Percentiles rank a stretch among this genome's conserved stretches.
Evolutionary conservation across 2,888 invertebrate species (phyloP).

Genomic region (Junonia oenone): DNA sequence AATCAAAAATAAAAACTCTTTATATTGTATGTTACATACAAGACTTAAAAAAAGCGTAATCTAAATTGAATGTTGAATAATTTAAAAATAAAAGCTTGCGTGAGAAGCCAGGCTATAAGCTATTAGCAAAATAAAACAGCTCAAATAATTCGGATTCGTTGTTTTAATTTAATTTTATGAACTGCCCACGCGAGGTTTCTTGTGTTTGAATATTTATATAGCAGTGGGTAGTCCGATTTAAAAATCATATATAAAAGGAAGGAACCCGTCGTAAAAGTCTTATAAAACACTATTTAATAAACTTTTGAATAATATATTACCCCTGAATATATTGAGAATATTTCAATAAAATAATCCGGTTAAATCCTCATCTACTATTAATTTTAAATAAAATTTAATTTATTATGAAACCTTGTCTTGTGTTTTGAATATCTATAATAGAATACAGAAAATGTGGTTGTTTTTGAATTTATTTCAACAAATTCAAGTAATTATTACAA

Average conservation of each 20-base stretch:
- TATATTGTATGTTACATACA: too few species aligned
- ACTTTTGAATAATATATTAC: background rate
- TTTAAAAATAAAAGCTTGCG: background rate
- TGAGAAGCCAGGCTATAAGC: background rate
- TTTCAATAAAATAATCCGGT: background rate
- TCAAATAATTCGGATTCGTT: background rate
- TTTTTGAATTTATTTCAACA: too few species aligned
- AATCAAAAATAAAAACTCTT: too few species aligned
- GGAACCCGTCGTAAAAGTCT: slow-evolving; percentile 3
- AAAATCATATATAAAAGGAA: slow-evolving; percentile 15
- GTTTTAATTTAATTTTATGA: slow-evolving; percentile 9
- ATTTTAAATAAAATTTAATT: background rate
- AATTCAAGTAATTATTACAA: too few species aligned
- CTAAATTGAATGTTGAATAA: background rate
- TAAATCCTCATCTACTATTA: background rate
- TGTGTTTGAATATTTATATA: slow-evolving; percentile 21
- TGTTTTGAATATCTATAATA: too few species aligned
- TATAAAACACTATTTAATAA: slow-evolving; percentile 8
- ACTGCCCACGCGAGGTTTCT: background rate
- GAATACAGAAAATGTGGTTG: too few species aligned
- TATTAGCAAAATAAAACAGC: background rate
- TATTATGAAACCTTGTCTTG: too few species aligned
- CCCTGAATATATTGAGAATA: background rate
- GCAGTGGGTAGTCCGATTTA: slow-evolving; percentile 25
- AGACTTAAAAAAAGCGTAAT: too few species aligned